These are phyloP conservation scores for Clivina fossor DNA, from an alignment of 2,888 invertebrate genomes.

Conservation along the genomic window DNA sequence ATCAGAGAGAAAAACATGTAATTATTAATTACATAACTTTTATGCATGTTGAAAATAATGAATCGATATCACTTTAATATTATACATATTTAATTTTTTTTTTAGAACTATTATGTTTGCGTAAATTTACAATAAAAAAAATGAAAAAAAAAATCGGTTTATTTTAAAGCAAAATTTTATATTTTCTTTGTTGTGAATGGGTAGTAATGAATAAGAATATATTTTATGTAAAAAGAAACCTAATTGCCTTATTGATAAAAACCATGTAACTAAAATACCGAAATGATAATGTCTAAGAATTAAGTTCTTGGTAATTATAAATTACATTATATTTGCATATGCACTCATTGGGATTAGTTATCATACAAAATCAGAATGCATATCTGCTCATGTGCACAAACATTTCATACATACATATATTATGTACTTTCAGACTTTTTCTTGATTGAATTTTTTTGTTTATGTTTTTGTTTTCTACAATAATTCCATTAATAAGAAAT, in stretches of 20 bases:
- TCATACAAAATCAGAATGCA: slow-evolving; percentile 1
- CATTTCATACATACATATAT: neutral
- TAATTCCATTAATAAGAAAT: too few species aligned
- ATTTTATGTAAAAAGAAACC: slow-evolving; percentile 29
- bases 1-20: slow-evolving; percentile 1
- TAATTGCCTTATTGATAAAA: slow-evolving; percentile 33
- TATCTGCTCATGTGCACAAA: neutral
- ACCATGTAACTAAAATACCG: slow-evolving; percentile 27
- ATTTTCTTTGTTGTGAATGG: slow-evolving; percentile 18
- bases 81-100: slow-evolving; percentile 6
- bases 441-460: too few species aligned
- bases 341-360: slow-evolving; percentile 27
- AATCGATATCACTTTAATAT: slow-evolving; percentile 5
- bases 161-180: slow-evolving; percentile 7
- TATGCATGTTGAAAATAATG: too few species aligned
- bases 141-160: too few species aligned
- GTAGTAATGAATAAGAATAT: slow-evolving; percentile 21
- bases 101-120: too few species aligned
- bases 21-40: neutral
- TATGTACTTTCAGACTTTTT: too few species aligned
- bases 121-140: too few species aligned
- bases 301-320: slow-evolving; percentile 26
- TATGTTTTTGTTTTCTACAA: neutral
- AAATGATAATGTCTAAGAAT: slow-evolving; percentile 21
- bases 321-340: slow-evolving; percentile 31